Evolutionary conservation across 2,888 invertebrate genomes (phyloP), one percentile per base, ranked within the genome.

Genomic region (Drosophila parthenogenetica): DNA sequence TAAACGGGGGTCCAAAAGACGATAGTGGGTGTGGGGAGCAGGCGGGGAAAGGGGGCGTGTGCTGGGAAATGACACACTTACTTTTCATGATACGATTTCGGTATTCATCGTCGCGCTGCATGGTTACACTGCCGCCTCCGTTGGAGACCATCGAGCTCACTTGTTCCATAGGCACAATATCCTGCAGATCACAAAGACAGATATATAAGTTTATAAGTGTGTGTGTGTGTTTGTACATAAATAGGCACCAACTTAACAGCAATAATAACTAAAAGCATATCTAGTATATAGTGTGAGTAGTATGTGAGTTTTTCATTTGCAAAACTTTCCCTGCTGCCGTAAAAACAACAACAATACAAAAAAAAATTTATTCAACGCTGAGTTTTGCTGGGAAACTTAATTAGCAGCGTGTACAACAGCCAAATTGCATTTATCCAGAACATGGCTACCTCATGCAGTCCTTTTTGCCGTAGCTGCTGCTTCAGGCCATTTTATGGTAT

Each of bases 91-190:
- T 92, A 67, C 92, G 91, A 87, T 90, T 91, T 60, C 92, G 85
- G 81, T 92, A 92, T 69, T 92, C 92, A 83, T 92, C 92, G 71
- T 92, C 92, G 64, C 91, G 91, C 73, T 91, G 91, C 85, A 92
- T 90, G 70, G 91, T 90, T 16, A 91, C 90, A 62, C 91, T 91
- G 66, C 92, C 92, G 45, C 91, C 92, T 16, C 92, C 92, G 71
- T 91, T 91, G 66, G 92, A 92, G 62, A 91, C 90, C 84, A 91
- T 90, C 69, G 91, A 92, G 88, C 91, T 92, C 53, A 91, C 89
- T 87, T 91, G 91, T 81, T 92, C 92, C 92, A 92, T 91, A 69
- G 91, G 92, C 79, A 92, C 90, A 87, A 92, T 92, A 81, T 92
- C 92, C 92, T 92, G 82, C 53, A 89, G 89, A 55, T 25, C 22